Base-by-base conservation (phyloP, 1,140 invertebrate genomes). In the Reticulitermes speratus region DNA sequence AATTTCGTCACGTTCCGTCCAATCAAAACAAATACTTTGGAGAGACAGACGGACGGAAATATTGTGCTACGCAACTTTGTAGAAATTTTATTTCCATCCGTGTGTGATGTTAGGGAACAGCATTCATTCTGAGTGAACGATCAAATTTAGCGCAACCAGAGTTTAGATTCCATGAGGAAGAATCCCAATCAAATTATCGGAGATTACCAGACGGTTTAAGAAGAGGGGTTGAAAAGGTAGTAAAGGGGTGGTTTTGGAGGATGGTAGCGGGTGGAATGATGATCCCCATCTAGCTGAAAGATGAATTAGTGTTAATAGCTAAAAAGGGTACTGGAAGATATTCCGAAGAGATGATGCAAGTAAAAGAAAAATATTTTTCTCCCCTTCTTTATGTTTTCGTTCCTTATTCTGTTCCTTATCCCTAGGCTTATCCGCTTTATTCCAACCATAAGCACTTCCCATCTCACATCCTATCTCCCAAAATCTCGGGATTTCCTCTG, bases 281-380 rank as follows among this genome's bases (percentile, higher is more conserved):
- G 83, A 52, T 44, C 83, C 48, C 44, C 23, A 84, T 84, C 44
- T 52, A 84, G 32, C 83, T 84, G 83, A 84, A 84, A 84, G 83
- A 84, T 84, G 83, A 84, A 84, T 84, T 84, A 84, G 83, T 84
- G 32, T 84, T 84, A 84, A 84, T 84, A 84, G 83, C 83, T 84
- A 84, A 84, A 84, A 52, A 52, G 83, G 83, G 65, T 75, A 75
- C 59, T 12, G n/a, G n/a, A 75, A 75, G n/a, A 30, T 55, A 30
- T 75, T 75, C 65, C 65, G 65, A 75, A 75, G n/a, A 75, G 65
- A 30, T 30, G 65, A 75, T 75, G 65, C n/a, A 75, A 75, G n/a
- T 8, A 30, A 75, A 75, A 75, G 65, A 30, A 30, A 12, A 16
- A 8, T 30, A 75, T 16, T 75, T 75, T 75, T 75, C 16, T 75